Conservation (phyloP, 1,140 invertebrate genomes). For the Glossosoma conforme region DNA sequence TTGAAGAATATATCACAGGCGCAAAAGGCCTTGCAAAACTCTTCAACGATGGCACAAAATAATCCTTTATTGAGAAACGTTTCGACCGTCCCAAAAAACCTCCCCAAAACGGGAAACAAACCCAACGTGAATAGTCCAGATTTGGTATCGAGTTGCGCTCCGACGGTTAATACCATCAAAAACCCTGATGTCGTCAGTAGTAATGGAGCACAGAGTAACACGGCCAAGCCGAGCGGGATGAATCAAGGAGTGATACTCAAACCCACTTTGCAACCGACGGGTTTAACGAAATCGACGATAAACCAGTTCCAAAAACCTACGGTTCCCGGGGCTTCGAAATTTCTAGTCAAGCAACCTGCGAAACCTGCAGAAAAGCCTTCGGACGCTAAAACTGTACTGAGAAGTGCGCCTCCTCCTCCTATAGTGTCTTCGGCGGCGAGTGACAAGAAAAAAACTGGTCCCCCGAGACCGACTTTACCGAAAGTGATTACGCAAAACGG, state of each 20-base stretch:
- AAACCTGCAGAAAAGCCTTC: conserved; percentile 7
- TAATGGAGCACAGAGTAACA: conserved; percentile 29
- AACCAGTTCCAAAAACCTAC: conserved; percentile 6
- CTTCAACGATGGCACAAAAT: conserved; percentile 6
- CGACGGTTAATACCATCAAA: conserved; percentile 48
- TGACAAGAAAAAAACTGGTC: conserved; percentile 25
- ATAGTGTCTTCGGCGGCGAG: conserved; percentile 2
- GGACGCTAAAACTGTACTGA: conserved; percentile 14
- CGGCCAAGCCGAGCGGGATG: conserved; percentile 12
- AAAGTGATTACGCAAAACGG: conserved; percentile 24
- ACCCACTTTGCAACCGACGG: conserved; percentile 17
- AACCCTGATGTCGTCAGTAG: conserved; percentile 58
- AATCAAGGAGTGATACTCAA: conserved; percentile 28
- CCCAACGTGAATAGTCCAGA: conserved; percentile 59
- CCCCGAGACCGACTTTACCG: conserved; percentile 22
- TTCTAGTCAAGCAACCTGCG: conserved; percentile 13
- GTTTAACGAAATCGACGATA: conserved; percentile 11
- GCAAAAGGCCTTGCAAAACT: conserved; percentile 27
- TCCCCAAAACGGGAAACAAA: conserved; percentile 37
- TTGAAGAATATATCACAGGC: conserved; percentile 41
- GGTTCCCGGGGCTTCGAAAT: conserved; percentile 1
- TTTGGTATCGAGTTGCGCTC: conserved; percentile 61
- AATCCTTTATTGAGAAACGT: conserved; percentile 32
- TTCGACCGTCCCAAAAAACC: conserved; percentile 38
- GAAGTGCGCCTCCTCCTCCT: conserved; percentile 25